Evolutionary conservation across 1,140 invertebrate species (phyloP).

Genomic region (Ips nitidus): DNA sequence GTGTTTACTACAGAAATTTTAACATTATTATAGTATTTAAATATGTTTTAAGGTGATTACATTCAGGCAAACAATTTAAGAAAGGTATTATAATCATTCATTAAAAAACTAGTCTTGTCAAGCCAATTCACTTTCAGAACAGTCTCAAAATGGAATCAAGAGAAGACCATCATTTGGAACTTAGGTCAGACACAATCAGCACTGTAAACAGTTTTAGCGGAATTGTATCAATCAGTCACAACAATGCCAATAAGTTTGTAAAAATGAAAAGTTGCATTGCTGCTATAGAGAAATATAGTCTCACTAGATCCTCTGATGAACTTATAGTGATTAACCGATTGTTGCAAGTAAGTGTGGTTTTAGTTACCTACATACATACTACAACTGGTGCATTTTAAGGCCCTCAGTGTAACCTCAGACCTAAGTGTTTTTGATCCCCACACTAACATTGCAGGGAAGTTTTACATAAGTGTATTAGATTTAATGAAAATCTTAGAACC

Average conservation of each 20-base stretch:
- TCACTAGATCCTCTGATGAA: constrained; percentile 52
- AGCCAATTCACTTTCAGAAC: no score
- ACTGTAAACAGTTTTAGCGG: constrained; percentile 8
- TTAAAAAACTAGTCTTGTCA: no score
- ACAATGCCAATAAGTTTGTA: constrained; percentile 39
- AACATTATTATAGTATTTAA: no score
- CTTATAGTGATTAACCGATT: constrained; percentile 54
- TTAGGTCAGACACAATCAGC: background rate
- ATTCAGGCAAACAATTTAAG: no score
- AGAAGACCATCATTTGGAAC: no score
- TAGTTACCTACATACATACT: background rate
- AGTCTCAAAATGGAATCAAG: no score
- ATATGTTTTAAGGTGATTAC: no score
- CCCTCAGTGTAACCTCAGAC: constrained; percentile 55
- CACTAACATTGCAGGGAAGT: constrained; percentile 53
- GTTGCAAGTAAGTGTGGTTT: constrained; percentile 52
- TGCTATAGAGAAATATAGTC: constrained; percentile 52
- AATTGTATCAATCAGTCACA: background rate
- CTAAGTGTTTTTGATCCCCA: constrained; percentile 59
- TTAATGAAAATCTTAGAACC: constrained; percentile 49
- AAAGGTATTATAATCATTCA: no score
- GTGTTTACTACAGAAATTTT: no score
- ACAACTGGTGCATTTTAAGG: constrained; percentile 45
- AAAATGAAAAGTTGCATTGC: constrained; percentile 55
- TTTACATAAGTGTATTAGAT: constrained; percentile 59